A percentile compares a stretch with the other conserved stretches of the same genome.
phyloP scores from a whole-genome alignment of 2,797 vertebrate species.

The Mormyrus hasselquistii region DNA sequence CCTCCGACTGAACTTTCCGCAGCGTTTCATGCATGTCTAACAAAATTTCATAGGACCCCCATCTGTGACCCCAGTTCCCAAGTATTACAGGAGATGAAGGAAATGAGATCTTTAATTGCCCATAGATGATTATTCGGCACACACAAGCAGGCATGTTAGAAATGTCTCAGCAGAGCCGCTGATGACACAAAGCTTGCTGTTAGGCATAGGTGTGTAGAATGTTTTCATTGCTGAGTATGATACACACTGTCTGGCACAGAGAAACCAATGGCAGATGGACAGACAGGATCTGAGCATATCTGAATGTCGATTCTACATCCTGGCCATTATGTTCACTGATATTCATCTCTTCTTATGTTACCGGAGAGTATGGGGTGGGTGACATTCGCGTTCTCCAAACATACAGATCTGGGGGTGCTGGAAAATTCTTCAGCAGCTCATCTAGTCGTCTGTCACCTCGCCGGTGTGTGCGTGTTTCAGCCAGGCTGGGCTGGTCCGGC shows the following conservation, averaged over 20 bases:
- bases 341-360: constrained; percentile 15
- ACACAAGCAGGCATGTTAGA: background rate
- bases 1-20: background rate
- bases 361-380: background rate
- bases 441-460: constrained; percentile 10
- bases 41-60: background rate
- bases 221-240: background rate
- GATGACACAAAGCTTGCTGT: background rate
- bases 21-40: background rate
- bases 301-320: background rate
- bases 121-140: background rate
- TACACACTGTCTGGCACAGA: background rate
- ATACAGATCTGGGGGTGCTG: constrained; percentile 8
- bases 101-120: background rate
- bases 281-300: background rate
- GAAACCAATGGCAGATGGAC: background rate
- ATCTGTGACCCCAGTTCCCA: background rate
- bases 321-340: constrained; percentile 8
- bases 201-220: background rate
- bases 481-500: background rate
- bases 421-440: background rate
- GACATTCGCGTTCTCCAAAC: background rate
- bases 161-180: background rate
- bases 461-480: background rate
- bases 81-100: background rate